A percentile compares a stretch with the other conserved stretches of the same genome.
These are phyloP conservation scores for Acropora tenuis DNA, from an alignment of 64 coral and sea anemone species.

Conservation along the genomic window DNA sequence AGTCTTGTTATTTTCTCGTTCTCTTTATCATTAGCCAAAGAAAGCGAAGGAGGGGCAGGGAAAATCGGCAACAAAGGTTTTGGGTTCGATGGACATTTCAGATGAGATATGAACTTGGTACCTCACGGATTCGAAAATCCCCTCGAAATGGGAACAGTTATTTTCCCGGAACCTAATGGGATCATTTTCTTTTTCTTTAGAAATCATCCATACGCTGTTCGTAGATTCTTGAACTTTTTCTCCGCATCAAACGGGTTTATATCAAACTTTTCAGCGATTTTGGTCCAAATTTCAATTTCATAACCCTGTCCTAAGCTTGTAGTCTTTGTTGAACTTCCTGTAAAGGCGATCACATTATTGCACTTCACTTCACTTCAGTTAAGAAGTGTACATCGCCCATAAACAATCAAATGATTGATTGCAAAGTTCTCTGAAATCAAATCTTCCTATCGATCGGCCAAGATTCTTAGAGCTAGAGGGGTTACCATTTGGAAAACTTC, in stretches of 20 bases:
- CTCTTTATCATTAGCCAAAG: too few relatives aligned
- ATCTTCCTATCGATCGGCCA: too few relatives aligned
- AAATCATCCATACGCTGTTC: slow-evolving; percentile 10
- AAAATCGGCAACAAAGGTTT: too few relatives aligned
- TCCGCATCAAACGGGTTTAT: slow-evolving; percentile 8
- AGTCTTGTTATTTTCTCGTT: too few relatives aligned
- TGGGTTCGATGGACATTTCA: too few relatives aligned
- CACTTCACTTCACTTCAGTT: not conserved
- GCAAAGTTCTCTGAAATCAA: not conserved
- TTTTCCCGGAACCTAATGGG: not conserved
- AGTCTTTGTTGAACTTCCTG: slow-evolving; percentile 12
- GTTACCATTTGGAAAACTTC: too few relatives aligned
- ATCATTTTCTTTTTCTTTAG: not conserved
- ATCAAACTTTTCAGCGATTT: slow-evolving; percentile 27
- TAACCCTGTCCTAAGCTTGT: not conserved
- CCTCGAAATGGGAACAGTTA: not conserved
- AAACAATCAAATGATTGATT: not conserved
- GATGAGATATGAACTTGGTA: too few relatives aligned
- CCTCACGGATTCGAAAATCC: not conserved
- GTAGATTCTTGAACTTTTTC: slow-evolving; percentile 32
- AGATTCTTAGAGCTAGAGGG: too few relatives aligned
- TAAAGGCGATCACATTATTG: slow-evolving; percentile 34
- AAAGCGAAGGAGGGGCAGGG: too few relatives aligned
- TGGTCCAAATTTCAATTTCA: slow-evolving; percentile 13
- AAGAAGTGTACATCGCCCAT: not conserved